These are phyloP conservation scores for Champsocephalus esox DNA, from an alignment of 2,797 vertebrate genomes.

Conservation along the genomic window DNA sequence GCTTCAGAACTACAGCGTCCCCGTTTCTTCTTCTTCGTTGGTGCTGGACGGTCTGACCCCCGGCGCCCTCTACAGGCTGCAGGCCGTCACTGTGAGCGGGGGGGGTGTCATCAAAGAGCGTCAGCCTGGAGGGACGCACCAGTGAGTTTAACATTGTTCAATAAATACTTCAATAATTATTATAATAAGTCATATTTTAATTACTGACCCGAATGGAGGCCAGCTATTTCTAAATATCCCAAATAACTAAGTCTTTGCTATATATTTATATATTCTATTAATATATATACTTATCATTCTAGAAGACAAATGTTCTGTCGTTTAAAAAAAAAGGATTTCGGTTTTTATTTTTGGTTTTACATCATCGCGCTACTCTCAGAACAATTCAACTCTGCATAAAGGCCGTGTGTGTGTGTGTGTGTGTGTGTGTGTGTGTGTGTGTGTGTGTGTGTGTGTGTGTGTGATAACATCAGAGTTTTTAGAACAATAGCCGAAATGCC, in stretches of 20 bases:
- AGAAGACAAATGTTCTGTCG: too few relatives aligned
- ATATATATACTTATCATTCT: too few relatives aligned
- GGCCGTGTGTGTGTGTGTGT: neutral
- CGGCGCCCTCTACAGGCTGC: slow-evolving; percentile 91
- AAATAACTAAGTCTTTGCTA: too few relatives aligned
- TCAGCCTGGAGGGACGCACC: slow-evolving; percentile 85
- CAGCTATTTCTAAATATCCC: too few relatives aligned
- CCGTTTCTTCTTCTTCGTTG: slow-evolving; percentile 75
- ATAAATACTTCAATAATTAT: neutral
- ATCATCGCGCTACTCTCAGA: too few relatives aligned
- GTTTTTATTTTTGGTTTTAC: too few relatives aligned
- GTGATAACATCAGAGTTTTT: too few relatives aligned
- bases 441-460: neutral
- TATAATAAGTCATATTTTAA: neutral
- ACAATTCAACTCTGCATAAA: too few relatives aligned
- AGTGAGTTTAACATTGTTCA: slow-evolving; percentile 76
- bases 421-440: slow-evolving; percentile 18
- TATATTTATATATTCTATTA: too few relatives aligned
- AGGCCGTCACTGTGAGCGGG: slow-evolving; percentile 89
- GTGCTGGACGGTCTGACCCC: slow-evolving; percentile 86
- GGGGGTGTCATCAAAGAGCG: slow-evolving; percentile 85
- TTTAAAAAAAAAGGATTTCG: too few relatives aligned
- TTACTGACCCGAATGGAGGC: too few relatives aligned
- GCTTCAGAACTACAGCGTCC: slow-evolving; percentile 89
- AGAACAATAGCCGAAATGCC: too few relatives aligned